phyloP scores from a whole-genome alignment of 2,888 invertebrate genomes.

The Nomada fucata region DNA sequence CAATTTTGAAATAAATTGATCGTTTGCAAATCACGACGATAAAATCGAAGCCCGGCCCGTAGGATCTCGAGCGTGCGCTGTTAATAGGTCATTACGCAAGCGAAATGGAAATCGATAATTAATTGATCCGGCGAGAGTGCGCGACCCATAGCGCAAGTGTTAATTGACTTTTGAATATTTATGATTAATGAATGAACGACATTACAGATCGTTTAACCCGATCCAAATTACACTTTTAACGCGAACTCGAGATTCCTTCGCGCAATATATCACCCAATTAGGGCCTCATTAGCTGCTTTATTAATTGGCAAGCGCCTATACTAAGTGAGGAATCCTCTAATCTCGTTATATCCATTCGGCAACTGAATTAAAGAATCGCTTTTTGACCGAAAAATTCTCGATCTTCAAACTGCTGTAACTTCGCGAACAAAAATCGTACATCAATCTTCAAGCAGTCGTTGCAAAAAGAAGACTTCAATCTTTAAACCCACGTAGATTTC shows the following conservation, averaged over 20 bases:
- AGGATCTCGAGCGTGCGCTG: slow-evolving; percentile 63
- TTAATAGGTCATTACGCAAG: slow-evolving; percentile 75
- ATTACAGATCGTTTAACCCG: slow-evolving; percentile 50
- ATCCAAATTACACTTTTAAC: slow-evolving; percentile 26
- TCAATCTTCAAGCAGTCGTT: too few species aligned
- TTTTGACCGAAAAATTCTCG: too few species aligned
- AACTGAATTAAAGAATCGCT: too few species aligned
- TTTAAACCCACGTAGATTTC: too few species aligned
- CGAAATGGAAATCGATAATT: slow-evolving; percentile 78
- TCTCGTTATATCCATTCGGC: too few species aligned
- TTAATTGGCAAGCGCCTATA: slow-evolving; percentile 7
- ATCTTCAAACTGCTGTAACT: too few species aligned
- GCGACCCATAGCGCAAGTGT: slow-evolving; percentile 61
- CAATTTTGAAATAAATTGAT: slow-evolving; percentile 7
- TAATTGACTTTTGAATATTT: slow-evolving; percentile 78
- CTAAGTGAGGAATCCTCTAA: too few species aligned
- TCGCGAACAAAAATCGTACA: too few species aligned
- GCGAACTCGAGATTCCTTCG: slow-evolving; percentile 18
- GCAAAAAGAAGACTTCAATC: too few species aligned
- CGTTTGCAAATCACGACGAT: slow-evolving; percentile 39
- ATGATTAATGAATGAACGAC: slow-evolving; percentile 71
- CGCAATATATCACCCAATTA: slow-evolving; percentile 22
- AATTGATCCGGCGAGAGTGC: slow-evolving; percentile 70
- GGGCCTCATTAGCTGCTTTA: slow-evolving; percentile 1
- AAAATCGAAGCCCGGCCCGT: slow-evolving; percentile 56